Evolutionary conservation across 2,888 invertebrate species (phyloP).

Genomic region (Oxyteleia sp.): DNA sequence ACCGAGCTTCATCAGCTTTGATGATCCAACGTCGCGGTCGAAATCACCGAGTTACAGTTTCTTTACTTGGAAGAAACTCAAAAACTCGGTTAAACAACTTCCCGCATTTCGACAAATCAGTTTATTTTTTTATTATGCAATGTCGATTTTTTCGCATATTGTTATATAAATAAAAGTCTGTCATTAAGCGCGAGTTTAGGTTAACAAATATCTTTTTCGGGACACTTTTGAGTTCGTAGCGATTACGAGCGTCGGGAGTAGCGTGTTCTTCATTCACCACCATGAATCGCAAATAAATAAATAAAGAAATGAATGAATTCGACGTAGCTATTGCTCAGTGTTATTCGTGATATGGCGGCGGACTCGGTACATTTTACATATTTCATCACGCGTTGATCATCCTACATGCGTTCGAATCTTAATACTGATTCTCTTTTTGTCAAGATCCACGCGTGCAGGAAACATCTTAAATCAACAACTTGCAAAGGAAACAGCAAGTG

Average conservation of each 20-base stretch:
- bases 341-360: conserved; percentile 18
- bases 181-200: too few species aligned
- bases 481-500: conserved; percentile 84
- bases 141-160: conserved; percentile 11
- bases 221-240: too few species aligned
- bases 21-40: conserved; percentile 43
- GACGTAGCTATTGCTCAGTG: conserved; percentile 17
- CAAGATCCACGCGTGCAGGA: conserved; percentile 73
- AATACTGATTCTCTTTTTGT: conserved; percentile 44
- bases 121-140: conserved; percentile 7
- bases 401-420: conserved; percentile 24
- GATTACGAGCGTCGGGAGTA: conserved; percentile 7
- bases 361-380: conserved; percentile 40
- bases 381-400: conserved; percentile 53
- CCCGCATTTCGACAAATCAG: conserved; percentile 13
- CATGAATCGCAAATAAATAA: conserved; percentile 60
- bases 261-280: conserved; percentile 74
- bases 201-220: too few species aligned
- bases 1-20: conserved; percentile 55
- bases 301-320: conserved; percentile 58
- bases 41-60: conserved; percentile 63
- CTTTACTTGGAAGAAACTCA: conserved; percentile 15
- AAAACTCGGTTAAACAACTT: conserved; percentile 3
- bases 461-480: conserved; percentile 84
- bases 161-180: too few species aligned